Percentiles rank a stretch among this genome's conserved stretches.
phyloP scores from a whole-genome alignment of 2,888 invertebrate genomes.

The Syrista parreyssii region DNA sequence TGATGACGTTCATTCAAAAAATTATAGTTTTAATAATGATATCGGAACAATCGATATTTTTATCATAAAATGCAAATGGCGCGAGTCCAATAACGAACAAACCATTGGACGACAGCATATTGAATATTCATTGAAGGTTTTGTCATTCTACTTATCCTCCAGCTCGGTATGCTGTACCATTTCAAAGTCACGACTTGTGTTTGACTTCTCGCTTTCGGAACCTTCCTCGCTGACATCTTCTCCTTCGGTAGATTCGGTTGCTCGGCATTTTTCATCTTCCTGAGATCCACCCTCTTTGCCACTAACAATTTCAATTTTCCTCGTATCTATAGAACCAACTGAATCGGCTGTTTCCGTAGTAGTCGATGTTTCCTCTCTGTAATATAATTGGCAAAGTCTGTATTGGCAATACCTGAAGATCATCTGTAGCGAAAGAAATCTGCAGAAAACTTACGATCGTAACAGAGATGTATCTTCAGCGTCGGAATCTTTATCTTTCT shows the following conservation, averaged over 20 bases:
- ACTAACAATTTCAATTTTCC: conserved; percentile 10
- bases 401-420: background rate
- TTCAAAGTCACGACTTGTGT: conserved; percentile 89
- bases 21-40: background rate
- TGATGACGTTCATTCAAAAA: background rate
- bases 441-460: conserved; percentile 63
- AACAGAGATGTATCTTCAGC: conserved; percentile 73
- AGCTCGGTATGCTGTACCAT: conserved; percentile 76
- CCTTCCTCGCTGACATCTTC: conserved; percentile 63
- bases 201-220: conserved; percentile 86
- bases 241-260: conserved; percentile 39
- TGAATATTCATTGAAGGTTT: conserved; percentile 1
- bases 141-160: conserved; percentile 34
- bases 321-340: background rate
- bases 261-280: conserved; percentile 25
- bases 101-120: conserved; percentile 6
- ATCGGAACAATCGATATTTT: background rate
- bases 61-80: background rate
- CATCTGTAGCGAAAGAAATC: conserved; percentile 44
- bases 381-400: background rate
- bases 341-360: conserved; percentile 10
- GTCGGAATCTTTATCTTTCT: conserved; percentile 85
- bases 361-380: conserved; percentile 33
- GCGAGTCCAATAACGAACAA: background rate
- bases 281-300: conserved; percentile 25